Conservation (phyloP, 2,888 invertebrate species). For the Endomychus coccineus region DNA sequence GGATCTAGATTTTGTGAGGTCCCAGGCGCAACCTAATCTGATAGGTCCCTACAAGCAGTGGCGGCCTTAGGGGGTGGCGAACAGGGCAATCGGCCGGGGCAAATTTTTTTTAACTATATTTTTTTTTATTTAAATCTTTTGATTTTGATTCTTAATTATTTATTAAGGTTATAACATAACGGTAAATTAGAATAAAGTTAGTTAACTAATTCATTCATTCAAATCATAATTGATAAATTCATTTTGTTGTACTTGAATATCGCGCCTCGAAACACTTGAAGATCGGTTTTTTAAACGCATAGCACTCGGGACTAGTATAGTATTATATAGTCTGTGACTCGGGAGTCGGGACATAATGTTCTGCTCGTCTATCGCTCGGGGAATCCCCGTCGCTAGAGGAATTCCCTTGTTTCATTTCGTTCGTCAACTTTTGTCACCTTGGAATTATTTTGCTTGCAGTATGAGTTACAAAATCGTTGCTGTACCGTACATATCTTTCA, state of each 20-base stretch:
- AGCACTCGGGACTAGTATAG: constrained; percentile 7
- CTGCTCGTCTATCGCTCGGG: constrained; percentile 5
- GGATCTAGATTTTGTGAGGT: no score
- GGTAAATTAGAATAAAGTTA: no score
- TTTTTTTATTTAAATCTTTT: not conserved
- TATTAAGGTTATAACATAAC: constrained; percentile 2
- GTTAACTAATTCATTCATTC: no score
- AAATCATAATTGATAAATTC: no score
- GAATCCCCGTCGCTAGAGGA: constrained; percentile 4
- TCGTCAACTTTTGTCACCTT: constrained; percentile 5
- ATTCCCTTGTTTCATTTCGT: constrained; percentile 6
- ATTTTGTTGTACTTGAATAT: constrained; percentile 6
- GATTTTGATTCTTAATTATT: constrained; percentile 4
- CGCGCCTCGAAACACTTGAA: constrained; percentile 7
- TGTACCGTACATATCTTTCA: no score
- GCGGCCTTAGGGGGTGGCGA: no score
- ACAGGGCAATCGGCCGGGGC: no score
- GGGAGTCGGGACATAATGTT: constrained; percentile 6
- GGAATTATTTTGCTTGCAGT: no score
- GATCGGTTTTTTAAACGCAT: constrained; percentile 6
- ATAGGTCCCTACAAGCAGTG: no score
- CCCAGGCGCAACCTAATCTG: no score
- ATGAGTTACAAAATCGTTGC: no score
- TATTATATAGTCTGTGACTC: no score
- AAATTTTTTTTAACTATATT: constrained; percentile 1